These are phyloP conservation scores for Drosophila bocki DNA, from an alignment of 1,140 invertebrate genomes.

Conservation along the genomic window DNA sequence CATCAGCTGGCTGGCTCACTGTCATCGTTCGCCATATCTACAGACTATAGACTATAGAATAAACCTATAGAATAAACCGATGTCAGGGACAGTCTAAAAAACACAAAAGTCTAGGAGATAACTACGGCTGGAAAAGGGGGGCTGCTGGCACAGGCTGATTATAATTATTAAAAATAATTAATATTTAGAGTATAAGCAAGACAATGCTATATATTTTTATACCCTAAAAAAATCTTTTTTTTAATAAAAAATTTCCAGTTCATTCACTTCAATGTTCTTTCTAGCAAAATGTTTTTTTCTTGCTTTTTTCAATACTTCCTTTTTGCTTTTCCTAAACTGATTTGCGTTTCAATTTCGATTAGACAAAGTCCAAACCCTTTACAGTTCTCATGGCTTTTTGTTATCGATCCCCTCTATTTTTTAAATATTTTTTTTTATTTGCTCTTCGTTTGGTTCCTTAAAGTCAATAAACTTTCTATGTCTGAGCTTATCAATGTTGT, in stretches of 20 bases:
- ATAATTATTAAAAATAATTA: no score
- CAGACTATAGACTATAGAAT: conserved; percentile 1
- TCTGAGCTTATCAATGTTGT: conserved; percentile 62
- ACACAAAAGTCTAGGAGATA: conserved; percentile 6
- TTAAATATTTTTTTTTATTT: conserved; percentile 8
- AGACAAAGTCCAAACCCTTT: neutral
- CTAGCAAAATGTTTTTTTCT: neutral
- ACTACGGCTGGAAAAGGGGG: neutral
- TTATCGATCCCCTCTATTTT: conserved; percentile 11
- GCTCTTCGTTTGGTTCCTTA: conserved; percentile 13
- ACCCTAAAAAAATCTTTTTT: no score
- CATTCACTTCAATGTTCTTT: neutral
- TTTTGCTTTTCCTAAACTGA: conserved; percentile 9
- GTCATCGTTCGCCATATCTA: conserved; percentile 8
- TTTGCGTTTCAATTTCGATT: conserved; percentile 37
- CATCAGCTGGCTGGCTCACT: neutral
- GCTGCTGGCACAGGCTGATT: no score
- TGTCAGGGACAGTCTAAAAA: conserved; percentile 60
- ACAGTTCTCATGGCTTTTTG: neutral
- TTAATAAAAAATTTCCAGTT: neutral
- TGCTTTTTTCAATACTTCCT: neutral
- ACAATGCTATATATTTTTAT: no score
- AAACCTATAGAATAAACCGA: conserved; percentile 33
- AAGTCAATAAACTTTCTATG: conserved; percentile 73
- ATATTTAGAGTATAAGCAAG: no score